These are phyloP conservation scores for Archips crataeganus DNA, from an alignment of 2,888 invertebrate genomes.

Conservation along the genomic window DNA sequence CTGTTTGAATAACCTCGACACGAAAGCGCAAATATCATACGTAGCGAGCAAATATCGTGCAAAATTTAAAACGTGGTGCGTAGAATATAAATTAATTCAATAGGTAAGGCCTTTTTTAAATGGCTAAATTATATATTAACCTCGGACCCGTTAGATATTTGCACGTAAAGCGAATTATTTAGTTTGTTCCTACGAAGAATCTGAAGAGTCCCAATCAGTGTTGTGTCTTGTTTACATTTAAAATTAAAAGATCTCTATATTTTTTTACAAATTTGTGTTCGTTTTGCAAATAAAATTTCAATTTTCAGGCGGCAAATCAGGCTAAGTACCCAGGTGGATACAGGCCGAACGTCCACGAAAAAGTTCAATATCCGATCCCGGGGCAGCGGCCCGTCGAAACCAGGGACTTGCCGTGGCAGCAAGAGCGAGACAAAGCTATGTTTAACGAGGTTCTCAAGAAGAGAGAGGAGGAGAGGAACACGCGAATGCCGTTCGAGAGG, in stretches of 20 bases:
- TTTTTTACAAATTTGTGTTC: constrained; percentile 20
- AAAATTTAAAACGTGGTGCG: not conserved
- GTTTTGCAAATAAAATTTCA: constrained; percentile 74
- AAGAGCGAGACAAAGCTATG: constrained; percentile 56
- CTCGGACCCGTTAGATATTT: not conserved
- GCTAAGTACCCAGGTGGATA: constrained; percentile 77
- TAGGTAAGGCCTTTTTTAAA: not conserved
- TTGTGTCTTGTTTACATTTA: not conserved
- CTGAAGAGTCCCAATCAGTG: not conserved
- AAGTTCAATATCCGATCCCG: constrained; percentile 55
- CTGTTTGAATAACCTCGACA: not conserved
- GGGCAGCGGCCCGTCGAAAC: constrained; percentile 52
- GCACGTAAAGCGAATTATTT: not conserved
- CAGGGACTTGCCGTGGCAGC: constrained; percentile 59
- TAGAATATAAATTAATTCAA: not conserved
- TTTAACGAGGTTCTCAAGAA: constrained; percentile 51
- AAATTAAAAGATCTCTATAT: not conserved
- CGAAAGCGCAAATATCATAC: not conserved
- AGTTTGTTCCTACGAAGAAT: not conserved
- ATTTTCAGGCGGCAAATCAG: constrained; percentile 79
- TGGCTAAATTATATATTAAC: not conserved
- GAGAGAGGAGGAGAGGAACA: constrained; percentile 61
- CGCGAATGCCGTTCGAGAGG: constrained; percentile 50
- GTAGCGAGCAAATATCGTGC: not conserved
- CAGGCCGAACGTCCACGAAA: constrained; percentile 61